Base-by-base conservation (phyloP, 2,888 invertebrate genomes). In the Timandra comae region DNA sequence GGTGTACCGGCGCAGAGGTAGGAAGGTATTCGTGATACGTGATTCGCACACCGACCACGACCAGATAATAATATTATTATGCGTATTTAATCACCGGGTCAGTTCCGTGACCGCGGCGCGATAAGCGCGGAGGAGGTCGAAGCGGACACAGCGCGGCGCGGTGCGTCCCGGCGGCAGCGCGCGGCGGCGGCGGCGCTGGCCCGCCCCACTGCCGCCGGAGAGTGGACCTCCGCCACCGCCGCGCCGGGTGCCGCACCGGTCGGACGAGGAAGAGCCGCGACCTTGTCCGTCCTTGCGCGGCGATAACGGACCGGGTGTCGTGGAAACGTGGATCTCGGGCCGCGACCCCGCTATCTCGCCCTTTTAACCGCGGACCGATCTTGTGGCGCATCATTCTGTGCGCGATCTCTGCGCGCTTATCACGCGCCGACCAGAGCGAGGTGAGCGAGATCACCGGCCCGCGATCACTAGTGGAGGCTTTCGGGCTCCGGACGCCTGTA, bases 221-320 rank as follows among this genome's bases (percentile, higher is more conserved):
- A n/a, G n/a, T n/a, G n/a, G n/a, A n/a, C n/a, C n/a, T n/a, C n/a
- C n/a, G n/a, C n/a, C n/a, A n/a, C n/a, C n/a, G n/a, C n/a, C 26
- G 35, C 27, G 30, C 37, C 25, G 40, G 33, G 37, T 34, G 35
- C 29, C 37, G 27, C 30, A 8, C 21, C 6, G 12, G 8, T 6
- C 7, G 37, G 30, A 44, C 12, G 33, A 58, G 64, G 63, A 59
- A 62, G 66, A 59, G 52, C 50, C 41, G 30, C 70, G 78, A 79
- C 82, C 78, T 82, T 81, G 65, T 38, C 48, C 74, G 82, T 76
- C 82, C 82, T 81, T 76, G 77, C 46, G 54, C 33, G 27, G 50
- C 49, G 78, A 71, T 74, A 73, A 64, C 41, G 52, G 32, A 46
- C 54, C 55, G 58, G 62, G 61, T 66, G 67, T 63, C 58, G 66